Conservation (phyloP, 2,113 vertebrate species). For the Cyphomyrus plagiostoma region DNA sequence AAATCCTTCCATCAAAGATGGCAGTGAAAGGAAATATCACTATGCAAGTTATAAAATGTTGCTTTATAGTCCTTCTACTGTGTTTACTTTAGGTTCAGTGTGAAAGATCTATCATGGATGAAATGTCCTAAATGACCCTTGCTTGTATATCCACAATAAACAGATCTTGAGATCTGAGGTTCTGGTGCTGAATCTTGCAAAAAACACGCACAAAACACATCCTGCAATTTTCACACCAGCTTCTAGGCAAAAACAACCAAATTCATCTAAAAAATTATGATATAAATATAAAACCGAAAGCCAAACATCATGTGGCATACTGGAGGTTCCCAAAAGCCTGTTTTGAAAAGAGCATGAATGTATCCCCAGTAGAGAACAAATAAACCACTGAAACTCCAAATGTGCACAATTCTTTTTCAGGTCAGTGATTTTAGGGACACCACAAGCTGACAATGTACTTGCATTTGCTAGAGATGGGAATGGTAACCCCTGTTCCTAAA, state of each 20-base stretch:
- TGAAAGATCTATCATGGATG: background rate
- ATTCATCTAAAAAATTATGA: background rate
- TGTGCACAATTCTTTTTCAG: background rate
- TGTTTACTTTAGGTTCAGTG: background rate
- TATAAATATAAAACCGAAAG: background rate
- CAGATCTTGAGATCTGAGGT: background rate
- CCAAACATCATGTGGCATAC: background rate
- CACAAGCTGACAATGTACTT: no score
- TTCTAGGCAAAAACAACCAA: background rate
- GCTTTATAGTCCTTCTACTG: background rate
- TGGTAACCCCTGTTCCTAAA: no score
- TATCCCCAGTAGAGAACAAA: background rate
- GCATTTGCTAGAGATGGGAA: no score
- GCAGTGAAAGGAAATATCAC: background rate
- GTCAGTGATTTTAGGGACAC: background rate
- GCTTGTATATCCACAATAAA: background rate
- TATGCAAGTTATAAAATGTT: background rate
- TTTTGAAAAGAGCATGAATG: background rate
- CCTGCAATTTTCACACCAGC: background rate
- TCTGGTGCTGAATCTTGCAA: background rate
- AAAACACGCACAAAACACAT: background rate
- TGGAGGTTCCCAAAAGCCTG: background rate
- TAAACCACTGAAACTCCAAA: background rate
- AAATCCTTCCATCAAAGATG: background rate
- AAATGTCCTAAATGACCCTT: background rate